A percentile compares a stretch with the other conserved stretches of the same genome.
These are phyloP conservation scores for Cirrhinus mrigala DNA, from an alignment of 2,797 vertebrate genomes.

Conservation along the genomic window DNA sequence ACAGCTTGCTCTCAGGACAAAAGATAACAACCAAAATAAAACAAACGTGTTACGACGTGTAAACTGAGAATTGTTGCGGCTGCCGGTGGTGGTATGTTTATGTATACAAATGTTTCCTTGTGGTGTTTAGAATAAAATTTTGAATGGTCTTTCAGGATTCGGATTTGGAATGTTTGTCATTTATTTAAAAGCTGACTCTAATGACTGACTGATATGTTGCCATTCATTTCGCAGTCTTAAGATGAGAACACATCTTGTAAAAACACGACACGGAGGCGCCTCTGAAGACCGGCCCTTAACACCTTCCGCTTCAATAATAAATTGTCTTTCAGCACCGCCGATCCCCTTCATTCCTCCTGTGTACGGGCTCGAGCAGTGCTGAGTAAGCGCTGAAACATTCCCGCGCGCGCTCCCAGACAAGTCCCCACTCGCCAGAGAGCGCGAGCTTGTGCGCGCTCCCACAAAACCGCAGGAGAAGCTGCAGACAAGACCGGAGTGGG, in stretches of 20 bases:
- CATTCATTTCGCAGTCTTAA: background rate
- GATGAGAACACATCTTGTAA: background rate
- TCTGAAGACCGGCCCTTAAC: background rate
- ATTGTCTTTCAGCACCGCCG: slow-evolving; percentile 28
- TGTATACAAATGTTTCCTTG: background rate
- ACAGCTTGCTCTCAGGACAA: background rate
- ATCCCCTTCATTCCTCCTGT: slow-evolving; percentile 54
- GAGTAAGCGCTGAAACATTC: slow-evolving; percentile 75
- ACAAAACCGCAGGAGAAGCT: slow-evolving; percentile 70
- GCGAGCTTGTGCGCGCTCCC: slow-evolving; percentile 41
- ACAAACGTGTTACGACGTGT: background rate
- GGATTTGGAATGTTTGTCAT: background rate
- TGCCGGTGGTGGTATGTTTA: background rate
- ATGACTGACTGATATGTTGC: background rate
- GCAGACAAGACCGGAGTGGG: slow-evolving; percentile 58
- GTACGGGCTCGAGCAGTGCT: slow-evolving; percentile 56
- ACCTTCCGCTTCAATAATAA: slow-evolving; percentile 26
- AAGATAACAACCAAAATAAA: background rate
- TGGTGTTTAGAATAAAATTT: background rate
- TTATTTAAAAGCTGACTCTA: background rate
- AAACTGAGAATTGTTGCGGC: background rate
- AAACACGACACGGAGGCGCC: slow-evolving; percentile 19
- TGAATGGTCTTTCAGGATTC: background rate
- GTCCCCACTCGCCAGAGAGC: slow-evolving; percentile 74
- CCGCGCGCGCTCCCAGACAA: slow-evolving; percentile 77